Evolutionary conservation across 1,140 invertebrate species (phyloP), one percentile per base, ranked within the genome.

Genomic region (Diorhabda elongata): DNA sequence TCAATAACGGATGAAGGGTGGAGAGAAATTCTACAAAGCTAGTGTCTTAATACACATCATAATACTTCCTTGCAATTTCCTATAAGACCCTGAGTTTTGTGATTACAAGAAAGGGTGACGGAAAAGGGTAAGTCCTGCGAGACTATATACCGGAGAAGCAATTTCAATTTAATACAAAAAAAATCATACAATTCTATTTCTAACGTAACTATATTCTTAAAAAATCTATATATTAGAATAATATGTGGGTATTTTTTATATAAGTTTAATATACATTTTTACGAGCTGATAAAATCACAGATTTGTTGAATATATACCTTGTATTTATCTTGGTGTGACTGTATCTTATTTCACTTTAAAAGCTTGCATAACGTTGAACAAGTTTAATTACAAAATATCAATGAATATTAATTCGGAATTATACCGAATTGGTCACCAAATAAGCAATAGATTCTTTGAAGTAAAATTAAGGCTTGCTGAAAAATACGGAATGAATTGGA

Each of bases 1-100:
- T 67, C 58, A 67, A 67, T 67, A 67, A 67, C 42, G 57, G 58
- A 41, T 41, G 43, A 61, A 67, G 65, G 65, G 65, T 61, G 65
- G 7, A 60, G 42, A 5, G 65, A 67, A 60, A 44, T 67, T 67
- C 65, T 65, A 43, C 58, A 59, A 67, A 67, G 65, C 65, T 47
- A 61, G 56, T 67, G 58, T 67, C 65, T 61, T 65, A 65, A 65
- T 65, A 65, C 64, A 65, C 64, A 65, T 61, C 26, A 60, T 67
- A 67, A 67, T 67, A 67, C 65, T 67, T 67, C 65, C 65, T 67
- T 67, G 65, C 65, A 60, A 67, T 67, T 67, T 67, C 65, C 65
- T 59, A 42, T 67, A 60, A 67, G 65, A 60, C 65, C 65, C n/a
- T 60, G 65, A 67, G 44, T 67, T 42, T 66, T 67, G 42, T 67